Conservation (phyloP, 2,888 invertebrate species). For the Scaptomyza caliginosa region DNA sequence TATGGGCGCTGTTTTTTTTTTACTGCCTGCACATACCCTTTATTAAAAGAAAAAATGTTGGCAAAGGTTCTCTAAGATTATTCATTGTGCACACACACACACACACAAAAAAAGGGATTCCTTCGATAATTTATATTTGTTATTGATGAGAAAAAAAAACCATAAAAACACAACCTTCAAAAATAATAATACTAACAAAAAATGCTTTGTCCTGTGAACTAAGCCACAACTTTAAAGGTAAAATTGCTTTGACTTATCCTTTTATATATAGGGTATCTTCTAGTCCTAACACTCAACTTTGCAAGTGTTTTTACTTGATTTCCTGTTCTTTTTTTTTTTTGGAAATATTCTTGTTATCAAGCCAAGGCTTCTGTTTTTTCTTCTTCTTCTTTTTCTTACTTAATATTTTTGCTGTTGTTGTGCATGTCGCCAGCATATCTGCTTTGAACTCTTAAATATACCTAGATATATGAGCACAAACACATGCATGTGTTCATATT, state of each 20-base stretch:
- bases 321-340: constrained; percentile 19
- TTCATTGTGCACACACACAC: not conserved
- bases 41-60: too few relatives aligned
- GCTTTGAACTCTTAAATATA: constrained; percentile 58
- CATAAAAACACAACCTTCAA: too few relatives aligned
- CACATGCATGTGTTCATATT: constrained; percentile 3
- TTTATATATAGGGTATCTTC: constrained; percentile 29
- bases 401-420: constrained; percentile 14
- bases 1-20: constrained; percentile 20
- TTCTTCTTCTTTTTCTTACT: not conserved
- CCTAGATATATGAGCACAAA: constrained; percentile 31
- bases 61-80: not conserved
- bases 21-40: constrained; percentile 13
- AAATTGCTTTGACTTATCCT: too few relatives aligned
- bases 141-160: too few relatives aligned
- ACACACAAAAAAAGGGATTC: not conserved
- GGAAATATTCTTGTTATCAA: constrained; percentile 48
- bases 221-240: too few relatives aligned
- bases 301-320: constrained; percentile 1
- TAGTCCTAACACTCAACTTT: not conserved
- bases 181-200: too few relatives aligned
- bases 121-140: too few relatives aligned
- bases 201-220: too few relatives aligned
- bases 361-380: constrained; percentile 9
- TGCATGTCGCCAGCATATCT: constrained; percentile 48